A percentile compares a stretch with the other conserved stretches of the same genome.
Conservation (phyloP, 2,113 vertebrate genomes). For the Carassius auratus region DNA sequence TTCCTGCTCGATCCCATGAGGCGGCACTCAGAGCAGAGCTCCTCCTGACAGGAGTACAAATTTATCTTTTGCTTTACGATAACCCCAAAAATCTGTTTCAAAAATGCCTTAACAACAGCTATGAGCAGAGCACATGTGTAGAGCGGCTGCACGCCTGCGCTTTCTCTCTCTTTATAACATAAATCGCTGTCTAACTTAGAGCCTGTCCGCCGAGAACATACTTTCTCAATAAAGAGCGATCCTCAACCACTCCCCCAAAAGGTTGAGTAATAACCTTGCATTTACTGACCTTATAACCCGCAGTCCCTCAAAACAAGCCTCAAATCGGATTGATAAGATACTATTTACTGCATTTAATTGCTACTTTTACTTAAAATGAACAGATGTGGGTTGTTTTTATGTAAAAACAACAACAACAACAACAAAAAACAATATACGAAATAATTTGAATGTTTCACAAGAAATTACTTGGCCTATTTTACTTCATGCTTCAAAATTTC, state of each 20-base stretch:
- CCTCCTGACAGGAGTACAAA: conserved; percentile 74
- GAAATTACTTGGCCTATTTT: too few relatives aligned
- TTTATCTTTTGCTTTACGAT: conserved; percentile 79
- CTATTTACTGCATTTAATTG: neutral
- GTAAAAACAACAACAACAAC: neutral
- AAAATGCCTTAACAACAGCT: conserved; percentile 71
- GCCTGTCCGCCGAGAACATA: conserved; percentile 62
- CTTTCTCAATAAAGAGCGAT: conserved; percentile 71
- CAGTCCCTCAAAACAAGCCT: conserved; percentile 11
- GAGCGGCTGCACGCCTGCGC: conserved; percentile 65
- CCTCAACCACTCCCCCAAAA: conserved; percentile 63
- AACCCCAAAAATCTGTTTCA: conserved; percentile 72
- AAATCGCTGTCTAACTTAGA: conserved; percentile 66
- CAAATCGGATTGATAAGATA: neutral
- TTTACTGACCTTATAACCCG: conserved; percentile 48
- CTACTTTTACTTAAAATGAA: neutral
- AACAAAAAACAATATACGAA: too few relatives aligned
- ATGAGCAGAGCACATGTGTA: conserved; percentile 71
- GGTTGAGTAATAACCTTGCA: conserved; percentile 44
- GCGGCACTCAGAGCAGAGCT: conserved; percentile 64
- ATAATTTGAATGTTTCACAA: too few relatives aligned
- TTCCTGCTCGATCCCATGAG: conserved; percentile 72
- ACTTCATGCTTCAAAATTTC: too few relatives aligned
- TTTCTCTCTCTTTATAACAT: conserved; percentile 58
- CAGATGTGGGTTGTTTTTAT: neutral